Base-by-base conservation (phyloP, 53 echinoderm and acorn worm species). In the Patiria pectinifera region DNA sequence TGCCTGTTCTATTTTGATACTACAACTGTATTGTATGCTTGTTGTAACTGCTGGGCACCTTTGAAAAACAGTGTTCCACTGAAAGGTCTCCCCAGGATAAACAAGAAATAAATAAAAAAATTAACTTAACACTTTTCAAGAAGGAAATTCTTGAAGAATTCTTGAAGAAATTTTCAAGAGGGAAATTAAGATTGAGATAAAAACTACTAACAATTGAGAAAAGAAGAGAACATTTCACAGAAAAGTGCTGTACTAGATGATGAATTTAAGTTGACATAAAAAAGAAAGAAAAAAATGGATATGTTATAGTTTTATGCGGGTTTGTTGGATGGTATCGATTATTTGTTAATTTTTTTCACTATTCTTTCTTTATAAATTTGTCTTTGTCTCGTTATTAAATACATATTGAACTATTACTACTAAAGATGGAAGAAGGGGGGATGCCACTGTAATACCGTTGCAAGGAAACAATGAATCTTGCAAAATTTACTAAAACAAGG, bases 251-350 rank as follows among this genome's bases (percentile, higher is more conserved):
- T 81, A 81, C 66, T 46, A 48, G 66, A 81, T 69, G 80, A 13
- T 84, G 84, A 84, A 84, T 14, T 25, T 63, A 26, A 43, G 25
- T 62, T 63, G 15, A 84, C 69, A 84, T n/a, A n/a, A n/a, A n/a
- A n/a, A n/a, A n/a, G 6, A 15, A 19, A 72, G 14, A 61, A 15
- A 87, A 78, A 11, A 89, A 80, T 66, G 48, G 80, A 89, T 80
- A 82, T 88, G 78, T 79, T 89, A 81, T 89, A 89, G 77, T 87
- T 87, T 89, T 81, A 89, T 89, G 89, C 89, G 89, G 89, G 89
- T 89, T 87, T 69, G n/a, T n/a, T n/a, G 16, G 63, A 80, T 77
- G 49, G 58, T 87, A n/a, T n/a, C n/a, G 87, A 77, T n/a, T 89
- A 81, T 89, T 45, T 16, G 6, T 21, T 83, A 21, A 35, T 82